Evolutionary conservation across 2,888 invertebrate species (phyloP).

Genomic region (Heteropelma amictum): DNA sequence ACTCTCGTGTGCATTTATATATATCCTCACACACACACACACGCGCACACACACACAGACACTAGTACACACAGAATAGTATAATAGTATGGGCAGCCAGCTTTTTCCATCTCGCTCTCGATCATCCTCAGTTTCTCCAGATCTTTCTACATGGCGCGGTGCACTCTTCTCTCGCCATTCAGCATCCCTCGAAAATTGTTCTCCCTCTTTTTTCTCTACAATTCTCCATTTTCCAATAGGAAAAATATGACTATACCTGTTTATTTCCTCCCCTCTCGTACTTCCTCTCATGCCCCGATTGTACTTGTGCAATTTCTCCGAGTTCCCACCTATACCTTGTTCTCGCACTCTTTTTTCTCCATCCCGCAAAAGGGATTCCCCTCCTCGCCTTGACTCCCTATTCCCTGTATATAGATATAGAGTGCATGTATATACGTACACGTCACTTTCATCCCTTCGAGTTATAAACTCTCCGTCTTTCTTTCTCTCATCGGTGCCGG

Average conservation of each 20-base stretch:
- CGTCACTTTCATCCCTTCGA: slow-evolving; percentile 24
- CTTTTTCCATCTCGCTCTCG: slow-evolving; percentile 51
- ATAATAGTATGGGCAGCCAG: slow-evolving; percentile 8
- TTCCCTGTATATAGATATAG: neutral
- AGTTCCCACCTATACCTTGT: slow-evolving; percentile 43
- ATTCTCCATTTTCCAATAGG: neutral
- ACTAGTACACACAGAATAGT: too few species aligned
- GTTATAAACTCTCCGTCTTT: slow-evolving; percentile 56
- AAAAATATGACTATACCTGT: neutral
- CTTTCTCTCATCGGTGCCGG: slow-evolving; percentile 31
- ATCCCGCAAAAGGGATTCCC: slow-evolving; percentile 48
- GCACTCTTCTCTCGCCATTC: slow-evolving; percentile 41
- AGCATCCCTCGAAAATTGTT: slow-evolving; percentile 30
- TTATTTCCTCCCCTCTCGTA: slow-evolving; percentile 6
- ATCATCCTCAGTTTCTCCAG: slow-evolving; percentile 41
- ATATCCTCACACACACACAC: neutral
- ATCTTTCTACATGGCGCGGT: slow-evolving; percentile 29
- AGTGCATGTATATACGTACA: too few species aligned
- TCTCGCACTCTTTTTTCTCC: slow-evolving; percentile 54
- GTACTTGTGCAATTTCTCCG: slow-evolving; percentile 48
- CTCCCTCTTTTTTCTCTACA: slow-evolving; percentile 13
- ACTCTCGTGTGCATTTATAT: neutral
- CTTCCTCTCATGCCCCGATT: slow-evolving; percentile 21
- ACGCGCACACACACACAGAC: neutral
- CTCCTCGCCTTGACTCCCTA: slow-evolving; percentile 52